These are phyloP conservation scores for Myotis pilosus DNA, from an alignment of 2,797 vertebrate genomes.

Conservation along the genomic window DNA sequence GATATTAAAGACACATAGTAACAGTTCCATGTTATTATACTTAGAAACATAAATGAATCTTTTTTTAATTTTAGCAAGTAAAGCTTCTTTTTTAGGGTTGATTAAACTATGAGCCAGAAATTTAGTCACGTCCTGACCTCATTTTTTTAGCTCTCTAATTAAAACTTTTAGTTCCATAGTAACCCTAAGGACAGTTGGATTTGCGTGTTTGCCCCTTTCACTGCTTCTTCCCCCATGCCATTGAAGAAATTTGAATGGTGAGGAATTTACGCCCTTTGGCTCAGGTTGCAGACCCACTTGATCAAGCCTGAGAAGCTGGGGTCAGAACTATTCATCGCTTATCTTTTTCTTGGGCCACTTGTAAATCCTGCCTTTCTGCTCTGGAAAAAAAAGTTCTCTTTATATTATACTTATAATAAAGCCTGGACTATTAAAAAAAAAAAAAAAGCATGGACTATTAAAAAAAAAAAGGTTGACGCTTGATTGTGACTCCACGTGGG, in stretches of 20 bases:
- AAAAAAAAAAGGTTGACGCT: conserved; percentile 9
- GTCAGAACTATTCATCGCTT: conserved; percentile 81
- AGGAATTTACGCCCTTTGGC: conserved; percentile 82
- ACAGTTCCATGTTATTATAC: conserved; percentile 13
- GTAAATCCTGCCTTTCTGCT: conserved; percentile 62
- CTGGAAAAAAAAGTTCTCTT: neutral
- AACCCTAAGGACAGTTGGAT: conserved; percentile 51
- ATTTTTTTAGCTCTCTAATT: conserved; percentile 45
- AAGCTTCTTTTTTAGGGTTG: neutral
- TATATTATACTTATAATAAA: conserved; percentile 41
- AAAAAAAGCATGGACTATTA: neutral
- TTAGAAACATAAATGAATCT: conserved; percentile 35
- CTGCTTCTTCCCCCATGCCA: conserved; percentile 73
- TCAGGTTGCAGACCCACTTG: conserved; percentile 82
- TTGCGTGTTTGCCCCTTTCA: conserved; percentile 74
- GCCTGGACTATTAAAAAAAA: neutral
- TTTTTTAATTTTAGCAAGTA: conserved; percentile 33
- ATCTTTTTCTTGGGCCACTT: conserved; percentile 79
- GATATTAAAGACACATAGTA: conserved; percentile 11
- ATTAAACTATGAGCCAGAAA: conserved; percentile 9
- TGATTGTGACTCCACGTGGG: conserved; percentile 5
- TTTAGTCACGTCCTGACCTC: conserved; percentile 18
- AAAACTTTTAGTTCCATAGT: conserved; percentile 60
- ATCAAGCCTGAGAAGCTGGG: conserved; percentile 76
- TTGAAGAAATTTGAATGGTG: conserved; percentile 81